Percentiles rank a stretch among this genome's conserved stretches.
Conservation (phyloP, 1,140 invertebrate species). For the Berghia stephanieae region DNA sequence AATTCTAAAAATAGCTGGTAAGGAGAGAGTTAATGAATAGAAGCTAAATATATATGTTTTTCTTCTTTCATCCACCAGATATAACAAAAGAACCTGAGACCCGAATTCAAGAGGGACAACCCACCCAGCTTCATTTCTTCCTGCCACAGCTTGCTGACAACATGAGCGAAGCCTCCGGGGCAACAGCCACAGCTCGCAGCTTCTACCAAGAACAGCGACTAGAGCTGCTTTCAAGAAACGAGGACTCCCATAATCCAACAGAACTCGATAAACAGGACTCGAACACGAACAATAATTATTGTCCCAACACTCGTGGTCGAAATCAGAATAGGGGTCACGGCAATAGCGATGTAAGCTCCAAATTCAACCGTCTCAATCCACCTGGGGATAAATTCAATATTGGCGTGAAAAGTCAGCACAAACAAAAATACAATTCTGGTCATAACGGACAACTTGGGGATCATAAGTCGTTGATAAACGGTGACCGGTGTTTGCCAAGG, state of each 20-base stretch:
- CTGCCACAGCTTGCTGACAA: neutral
- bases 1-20: too few species aligned
- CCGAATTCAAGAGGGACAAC: neutral
- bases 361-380: too few species aligned
- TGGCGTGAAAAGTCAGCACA: neutral
- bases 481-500: neutral
- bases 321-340: neutral
- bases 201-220: neutral
- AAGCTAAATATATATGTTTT: too few species aligned
- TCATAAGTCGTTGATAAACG: neutral
- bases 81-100: neutral
- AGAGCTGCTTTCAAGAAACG: constrained; percentile 1
- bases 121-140: constrained; percentile 10
- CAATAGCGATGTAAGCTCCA: too few species aligned
- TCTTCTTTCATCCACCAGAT: too few species aligned
- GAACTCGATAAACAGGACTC: neutral
- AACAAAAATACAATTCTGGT: neutral
- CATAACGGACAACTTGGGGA: neutral
- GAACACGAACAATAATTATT: neutral
- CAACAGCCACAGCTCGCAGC: neutral
- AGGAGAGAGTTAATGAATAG: too few species aligned
- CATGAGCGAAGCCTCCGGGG: neutral
- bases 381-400: too few species aligned
- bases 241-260: too few species aligned
- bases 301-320: neutral